Base-by-base conservation (phyloP, 1,140 invertebrate species). In the Saxidomus purpurata region DNA sequence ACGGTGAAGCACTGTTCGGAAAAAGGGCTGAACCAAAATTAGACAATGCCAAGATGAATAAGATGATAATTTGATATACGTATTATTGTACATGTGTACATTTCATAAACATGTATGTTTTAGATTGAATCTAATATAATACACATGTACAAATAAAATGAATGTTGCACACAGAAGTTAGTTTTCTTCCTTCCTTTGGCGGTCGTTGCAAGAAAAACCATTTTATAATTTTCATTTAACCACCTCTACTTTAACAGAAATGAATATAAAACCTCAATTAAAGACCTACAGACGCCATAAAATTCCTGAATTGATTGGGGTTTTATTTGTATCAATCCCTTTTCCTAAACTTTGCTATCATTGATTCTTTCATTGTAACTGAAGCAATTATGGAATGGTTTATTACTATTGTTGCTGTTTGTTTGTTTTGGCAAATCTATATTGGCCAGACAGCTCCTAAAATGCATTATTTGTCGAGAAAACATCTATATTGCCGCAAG, bases 221-320 rank as follows among this genome's bases (percentile, higher is more conserved):
- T 43, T 43, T 43, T 15, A 43, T 43, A 43, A 43, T 43, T 43
- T 43, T 43, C 43, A 43, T 43, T 43, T 43, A 8, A 43, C 4
- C 43, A 43, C 15, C 43, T 15, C 4, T 43, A 8, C 4, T 15
- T 43, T 4, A 4, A 15, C 43, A 55, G 52, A 55, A 55, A 55
- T 55, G 19, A 55, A 55, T 19, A 55, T 55, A 55, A 55, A 55
- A n/a, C 9, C 22, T 19, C 19, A 13, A 4, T 55, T 55, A 55
- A 55, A 19, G 15, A 55, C 13, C 52, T 19, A 8, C 28, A 63
- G 59, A 28, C n/a, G 59, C n/a, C 25, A n/a, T 63, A 63, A 63
- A 63, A 28, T n/a, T 63, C 25, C 59, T 63, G n/a, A 63, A 63
- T 63, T 63, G 59, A 63, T 63, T 63, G 59, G 59, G 59, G 59